Evolutionary conservation across 2,113 vertebrate species (phyloP).

Genomic region (Macaca fascicularis): T2T-MFA8v1.1 NC_088380.1:167392001-167392500

Average conservation of each 20-base stretch:
- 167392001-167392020: not conserved
- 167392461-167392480: not conserved
- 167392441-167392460: not conserved
- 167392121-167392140: not conserved
- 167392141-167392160: not conserved
- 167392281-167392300: not conserved
- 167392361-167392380: not conserved
- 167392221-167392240: not conserved
- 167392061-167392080: not conserved
- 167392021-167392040: not conserved
- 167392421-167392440: not conserved
- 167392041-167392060: not conserved
- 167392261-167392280: not conserved
- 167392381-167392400: not conserved
- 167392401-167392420: not conserved
- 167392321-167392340: not conserved
- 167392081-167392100: not conserved
- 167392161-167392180: not conserved
- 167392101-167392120: not conserved
- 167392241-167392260: constrained; percentile 2
- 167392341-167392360: not conserved
- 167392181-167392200: not conserved
- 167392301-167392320: not conserved
- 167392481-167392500: not conserved
- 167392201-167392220: not conserved